Base-by-base conservation (phyloP, 2,888 invertebrate genomes). In the Limnephilus auricula region DNA sequence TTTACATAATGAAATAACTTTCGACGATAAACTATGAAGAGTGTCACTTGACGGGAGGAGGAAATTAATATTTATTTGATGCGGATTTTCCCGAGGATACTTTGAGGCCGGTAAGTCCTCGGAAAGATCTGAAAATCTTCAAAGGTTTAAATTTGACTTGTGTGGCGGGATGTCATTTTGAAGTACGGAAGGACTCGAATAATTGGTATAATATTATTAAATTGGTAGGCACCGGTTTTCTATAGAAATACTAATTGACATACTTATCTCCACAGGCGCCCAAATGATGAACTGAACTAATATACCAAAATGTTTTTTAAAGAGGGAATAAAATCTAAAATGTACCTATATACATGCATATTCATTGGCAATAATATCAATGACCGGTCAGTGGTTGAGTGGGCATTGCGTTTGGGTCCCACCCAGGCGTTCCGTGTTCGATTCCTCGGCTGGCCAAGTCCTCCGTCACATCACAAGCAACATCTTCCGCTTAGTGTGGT, bases 1-100 rank as follows among this genome's bases (percentile, higher is more conserved):
- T 90, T 91, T 91, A 90, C 91, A 88, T 90, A 91, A 91, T 90
- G 87, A 91, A 91, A 91, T 91, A 91, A 91, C 83, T 91, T 91
- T 88, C 78, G 83, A 91, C 90, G 87, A 90, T 90, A 91, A 91
- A 87, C 86, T 87, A 87, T 91, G 79, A 87, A 84, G 88, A 90
- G 90, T 85, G 91, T 90, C 90, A 89, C 91, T 34, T 37, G 86
- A 32, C 86, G 86, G 89, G 84, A 89, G 79, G 80, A 32, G 80
- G 13, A 25, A 65, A 65, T 65, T 65, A 25, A 65, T 65, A 65
- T 65, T 65, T 65, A 65, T 65, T 65, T 65, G n/a, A 65, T 65
- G 65, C 25, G 65, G 25, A 65, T 65, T 65, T 65, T 65, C 65
- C 25, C 6, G 25, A n/a, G 65, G 25, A 65, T 25, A 65, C 65